These are phyloP conservation scores for Pteronotus mesoamericanus DNA, from an alignment of 2,797 vertebrate genomes.

Conservation along the genomic window DNA sequence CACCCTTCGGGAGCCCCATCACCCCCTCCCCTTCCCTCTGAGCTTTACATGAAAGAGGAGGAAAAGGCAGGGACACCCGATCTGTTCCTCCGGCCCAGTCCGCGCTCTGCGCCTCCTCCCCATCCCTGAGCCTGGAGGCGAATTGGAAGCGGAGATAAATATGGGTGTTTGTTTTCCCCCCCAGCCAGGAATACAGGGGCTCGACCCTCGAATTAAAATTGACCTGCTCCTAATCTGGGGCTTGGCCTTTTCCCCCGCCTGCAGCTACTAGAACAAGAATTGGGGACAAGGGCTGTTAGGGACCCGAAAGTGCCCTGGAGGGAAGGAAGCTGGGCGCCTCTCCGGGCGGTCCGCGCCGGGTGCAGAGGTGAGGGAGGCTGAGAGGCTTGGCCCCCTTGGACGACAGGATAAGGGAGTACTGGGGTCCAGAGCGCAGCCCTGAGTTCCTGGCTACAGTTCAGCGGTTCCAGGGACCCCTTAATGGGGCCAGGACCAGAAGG, in stretches of 20 bases:
- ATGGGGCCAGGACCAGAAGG: not conserved
- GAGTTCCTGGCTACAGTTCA: not conserved
- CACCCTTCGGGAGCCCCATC: conserved; percentile 80
- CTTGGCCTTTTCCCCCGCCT: conserved; percentile 70
- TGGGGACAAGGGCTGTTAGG: conserved; percentile 57
- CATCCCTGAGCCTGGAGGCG: conserved; percentile 68
- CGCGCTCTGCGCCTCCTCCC: conserved; percentile 34
- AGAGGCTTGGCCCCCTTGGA: not conserved
- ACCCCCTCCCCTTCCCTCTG: conserved; percentile 20
- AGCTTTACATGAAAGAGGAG: conserved; percentile 62
- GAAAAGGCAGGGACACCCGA: conserved; percentile 68
- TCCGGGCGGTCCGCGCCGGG: not conserved
- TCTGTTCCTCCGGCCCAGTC: conserved; percentile 44
- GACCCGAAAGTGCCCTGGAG: conserved; percentile 46
- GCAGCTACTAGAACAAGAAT: conserved; percentile 67
- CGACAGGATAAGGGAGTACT: not conserved
- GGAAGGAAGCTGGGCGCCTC: conserved; percentile 64
- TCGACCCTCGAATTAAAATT: conserved; percentile 76
- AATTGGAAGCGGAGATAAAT: conserved; percentile 72
- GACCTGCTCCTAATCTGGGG: conserved; percentile 75
- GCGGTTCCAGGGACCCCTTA: not conserved
- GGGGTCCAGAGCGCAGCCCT: not conserved
- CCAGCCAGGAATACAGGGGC: conserved; percentile 71
- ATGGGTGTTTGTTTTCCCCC: conserved; percentile 72
- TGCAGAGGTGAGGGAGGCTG: not conserved